These are phyloP conservation scores for Phalanger gymnotis DNA, from an alignment of 2,797 vertebrate genomes.

Conservation along the genomic window DNA sequence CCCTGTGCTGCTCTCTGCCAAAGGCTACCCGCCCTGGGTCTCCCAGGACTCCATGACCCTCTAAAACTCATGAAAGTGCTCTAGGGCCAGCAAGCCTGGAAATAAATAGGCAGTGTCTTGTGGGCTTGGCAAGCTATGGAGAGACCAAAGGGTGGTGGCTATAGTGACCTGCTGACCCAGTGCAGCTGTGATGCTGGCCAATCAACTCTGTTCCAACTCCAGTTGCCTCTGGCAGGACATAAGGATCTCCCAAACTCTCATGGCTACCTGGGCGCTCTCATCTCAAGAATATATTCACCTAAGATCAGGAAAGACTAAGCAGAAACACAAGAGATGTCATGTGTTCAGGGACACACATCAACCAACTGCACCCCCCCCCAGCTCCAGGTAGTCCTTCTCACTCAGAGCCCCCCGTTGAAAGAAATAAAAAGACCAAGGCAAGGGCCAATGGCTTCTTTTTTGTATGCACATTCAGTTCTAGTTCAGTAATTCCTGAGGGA, in stretches of 20 bases:
- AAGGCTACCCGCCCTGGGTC: background rate
- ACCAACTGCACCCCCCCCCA: too few relatives aligned
- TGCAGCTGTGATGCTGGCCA: background rate
- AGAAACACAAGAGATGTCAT: background rate
- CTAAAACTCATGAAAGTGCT: background rate
- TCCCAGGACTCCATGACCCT: background rate
- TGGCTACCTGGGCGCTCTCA: background rate
- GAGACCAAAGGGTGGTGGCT: background rate
- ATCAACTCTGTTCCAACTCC: background rate
- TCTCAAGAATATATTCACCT: background rate
- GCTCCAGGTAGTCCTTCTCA: too few relatives aligned
- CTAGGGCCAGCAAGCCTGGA: background rate
- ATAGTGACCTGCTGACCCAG: background rate
- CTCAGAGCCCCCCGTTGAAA: too few relatives aligned
- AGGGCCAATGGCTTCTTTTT: too few relatives aligned
- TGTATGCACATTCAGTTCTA: too few relatives aligned
- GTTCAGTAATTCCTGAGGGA: too few relatives aligned
- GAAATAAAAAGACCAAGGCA: too few relatives aligned
- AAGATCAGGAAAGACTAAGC: background rate
- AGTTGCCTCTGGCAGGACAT: background rate
- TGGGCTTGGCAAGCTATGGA: background rate
- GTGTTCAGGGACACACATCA: too few relatives aligned
- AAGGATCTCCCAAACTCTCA: background rate
- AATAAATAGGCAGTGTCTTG: background rate
- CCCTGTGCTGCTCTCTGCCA: background rate